Base-by-base conservation (phyloP, 2,113 vertebrate species). In the Dolichallabes microphthalmus region DNA sequence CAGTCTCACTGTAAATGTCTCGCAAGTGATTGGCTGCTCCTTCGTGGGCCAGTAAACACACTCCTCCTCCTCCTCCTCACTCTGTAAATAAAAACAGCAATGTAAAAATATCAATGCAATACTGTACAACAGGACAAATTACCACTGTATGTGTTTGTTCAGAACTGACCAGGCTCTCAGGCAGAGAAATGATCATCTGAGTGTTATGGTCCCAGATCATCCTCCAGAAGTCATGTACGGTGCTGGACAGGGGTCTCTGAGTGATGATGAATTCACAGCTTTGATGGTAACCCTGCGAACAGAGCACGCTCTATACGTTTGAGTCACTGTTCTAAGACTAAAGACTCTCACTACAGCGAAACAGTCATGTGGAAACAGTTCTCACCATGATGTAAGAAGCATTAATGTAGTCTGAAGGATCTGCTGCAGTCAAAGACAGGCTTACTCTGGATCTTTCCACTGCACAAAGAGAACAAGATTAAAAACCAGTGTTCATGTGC, bases 131-230 rank as follows among this genome's bases (percentile, higher is more conserved):
- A 58, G n/a, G 19, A 77, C n/a, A 30, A 0, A 19, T 17, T 76
- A 1, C 0, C 4, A 39, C 1, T n/a, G 39, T 25, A 11, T 73
- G 45, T 27, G 69, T 45, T 11, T 75, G 73, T 75, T 35, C 6
- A 45, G 10, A 57, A 87, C 95, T 90, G 86, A 97, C 96, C 95
- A 94, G 94, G 83, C 93, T 94, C 82, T 94, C 96, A 64, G 92
- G 95, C 90, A 99, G 95, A 86, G 98, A 97, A 73, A 99, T 94
- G 55, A 99, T 95, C 83, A 97, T 89, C 86, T 96, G 97, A 64
- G 94, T 92, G 9, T 97, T 98, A 88, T 98, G 97, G 84, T 99
- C 97, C 98, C 97, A 99, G 82, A 99, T 95, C 97, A 99, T 99
- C 88, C 93, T 96, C 98, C 98, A 99, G 92, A 99, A 98, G 93